These are phyloP conservation scores for Tribolium castaneum DNA, from an alignment of 1,140 invertebrate genomes.

Conservation along the genomic window DNA sequence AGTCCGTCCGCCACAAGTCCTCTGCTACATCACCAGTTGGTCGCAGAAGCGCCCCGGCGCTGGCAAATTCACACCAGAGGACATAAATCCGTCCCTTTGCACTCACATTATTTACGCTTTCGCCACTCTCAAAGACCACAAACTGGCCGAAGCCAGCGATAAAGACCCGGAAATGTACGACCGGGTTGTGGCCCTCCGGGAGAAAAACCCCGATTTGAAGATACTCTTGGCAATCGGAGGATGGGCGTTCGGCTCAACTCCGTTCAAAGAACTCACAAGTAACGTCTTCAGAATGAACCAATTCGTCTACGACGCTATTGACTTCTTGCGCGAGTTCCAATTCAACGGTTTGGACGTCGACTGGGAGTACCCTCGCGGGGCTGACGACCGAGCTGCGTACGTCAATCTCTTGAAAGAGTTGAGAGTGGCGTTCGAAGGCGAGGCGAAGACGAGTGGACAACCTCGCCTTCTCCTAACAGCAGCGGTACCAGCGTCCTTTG, in stretches of 20 bases:
- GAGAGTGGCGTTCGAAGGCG: conserved; percentile 85
- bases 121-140: conserved; percentile 87
- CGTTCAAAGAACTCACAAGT: conserved; percentile 91
- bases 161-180: conserved; percentile 89
- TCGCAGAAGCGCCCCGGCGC: conserved; percentile 87
- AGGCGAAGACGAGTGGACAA: conserved; percentile 78
- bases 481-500: conserved; percentile 91
- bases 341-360: conserved; percentile 97
- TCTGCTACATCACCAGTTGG: conserved; percentile 97
- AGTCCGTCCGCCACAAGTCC: conserved; percentile 84
- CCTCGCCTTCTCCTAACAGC: conserved; percentile 87
- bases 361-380: conserved; percentile 95
- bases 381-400: conserved; percentile 85
- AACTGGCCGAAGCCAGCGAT: conserved; percentile 79
- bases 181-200: conserved; percentile 83
- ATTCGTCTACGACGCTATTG: conserved; percentile 94
- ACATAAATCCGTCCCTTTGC: conserved; percentile 88
- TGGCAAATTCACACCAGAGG: conserved; percentile 88
- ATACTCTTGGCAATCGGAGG: conserved; percentile 92
- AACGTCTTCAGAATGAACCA: conserved; percentile 94
- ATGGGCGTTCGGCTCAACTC: conserved; percentile 93
- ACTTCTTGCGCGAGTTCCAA: conserved; percentile 90
- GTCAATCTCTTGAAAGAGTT: conserved; percentile 86
- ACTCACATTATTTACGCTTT: conserved; percentile 95
- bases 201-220: conserved; percentile 91